Conservation (phyloP, 1,140 invertebrate genomes). For the Papilio dardanus region DNA sequence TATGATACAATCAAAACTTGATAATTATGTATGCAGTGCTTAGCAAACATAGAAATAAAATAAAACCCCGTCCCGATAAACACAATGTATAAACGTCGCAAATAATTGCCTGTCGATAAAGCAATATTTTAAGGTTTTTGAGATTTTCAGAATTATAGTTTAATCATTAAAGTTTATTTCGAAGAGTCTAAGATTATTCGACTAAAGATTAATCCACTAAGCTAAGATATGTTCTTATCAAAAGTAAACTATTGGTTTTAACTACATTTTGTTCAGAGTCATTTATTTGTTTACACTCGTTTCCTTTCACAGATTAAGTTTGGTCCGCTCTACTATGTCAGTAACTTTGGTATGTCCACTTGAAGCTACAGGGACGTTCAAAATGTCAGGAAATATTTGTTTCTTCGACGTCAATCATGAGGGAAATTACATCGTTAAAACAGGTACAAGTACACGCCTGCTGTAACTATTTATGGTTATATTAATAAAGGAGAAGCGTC, state of each 20-base stretch:
- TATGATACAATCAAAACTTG: neutral
- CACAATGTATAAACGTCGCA: too few species aligned
- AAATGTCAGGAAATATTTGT: constrained; percentile 16
- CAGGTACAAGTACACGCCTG: neutral
- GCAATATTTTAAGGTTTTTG: too few species aligned
- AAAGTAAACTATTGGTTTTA: too few species aligned
- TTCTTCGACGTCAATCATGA: constrained; percentile 27
- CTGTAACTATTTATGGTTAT: neutral
- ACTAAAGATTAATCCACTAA: neutral
- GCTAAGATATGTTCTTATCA: too few species aligned
- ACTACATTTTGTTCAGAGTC: neutral
- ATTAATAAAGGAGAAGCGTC: too few species aligned
- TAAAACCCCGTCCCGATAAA: too few species aligned
- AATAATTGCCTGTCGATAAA: too few species aligned
- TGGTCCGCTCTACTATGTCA: neutral
- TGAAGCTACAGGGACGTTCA: constrained; percentile 8
- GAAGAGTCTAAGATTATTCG: too few species aligned
- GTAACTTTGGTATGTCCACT: constrained; percentile 19
- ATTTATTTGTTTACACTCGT: neutral
- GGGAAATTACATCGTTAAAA: constrained; percentile 26
- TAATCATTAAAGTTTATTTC: too few species aligned
- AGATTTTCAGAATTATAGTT: too few species aligned
- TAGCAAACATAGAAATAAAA: too few species aligned
- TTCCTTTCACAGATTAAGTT: constrained; percentile 4
- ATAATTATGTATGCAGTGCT: neutral